These are phyloP conservation scores for Frankliniella fusca DNA, from an alignment of 2,888 invertebrate genomes.

Conservation along the genomic window DNA sequence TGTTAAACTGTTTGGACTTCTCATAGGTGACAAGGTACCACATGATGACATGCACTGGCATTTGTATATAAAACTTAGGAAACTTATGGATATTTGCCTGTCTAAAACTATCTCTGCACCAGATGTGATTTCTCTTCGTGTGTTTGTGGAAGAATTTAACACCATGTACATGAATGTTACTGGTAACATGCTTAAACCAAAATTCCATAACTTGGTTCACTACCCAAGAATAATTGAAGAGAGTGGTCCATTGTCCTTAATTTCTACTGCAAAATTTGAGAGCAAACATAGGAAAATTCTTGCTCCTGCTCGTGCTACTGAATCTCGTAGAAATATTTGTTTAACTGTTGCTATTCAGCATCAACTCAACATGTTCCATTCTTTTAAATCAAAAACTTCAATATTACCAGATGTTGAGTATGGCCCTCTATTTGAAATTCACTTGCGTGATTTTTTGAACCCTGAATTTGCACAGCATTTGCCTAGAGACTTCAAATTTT, in stretches of 20 bases:
- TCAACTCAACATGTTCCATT: neutral
- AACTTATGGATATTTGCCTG: neutral
- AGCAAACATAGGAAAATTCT: neutral
- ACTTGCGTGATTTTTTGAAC: neutral
- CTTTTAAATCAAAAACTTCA: neutral
- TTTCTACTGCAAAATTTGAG: neutral
- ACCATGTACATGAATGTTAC: neutral
- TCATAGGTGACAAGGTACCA: neutral
- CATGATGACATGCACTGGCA: neutral
- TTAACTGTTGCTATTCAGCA: neutral
- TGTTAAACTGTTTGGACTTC: conserved; percentile 6
- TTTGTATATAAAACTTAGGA: neutral
- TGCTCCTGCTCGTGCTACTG: neutral
- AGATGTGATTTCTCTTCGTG: neutral
- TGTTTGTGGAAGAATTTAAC: neutral
- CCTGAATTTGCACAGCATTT: neutral
- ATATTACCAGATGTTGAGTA: neutral
- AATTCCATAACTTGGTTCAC: neutral
- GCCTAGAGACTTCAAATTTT: neutral
- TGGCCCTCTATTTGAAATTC: neutral
- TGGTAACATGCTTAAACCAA: neutral
- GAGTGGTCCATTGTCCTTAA: neutral
- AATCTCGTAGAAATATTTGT: neutral
- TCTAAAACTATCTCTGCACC: neutral
- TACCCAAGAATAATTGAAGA: neutral